Evolutionary conservation across 1,140 invertebrate species (phyloP), one percentile per base, ranked within the genome.

Genomic region (Pantala flavescens): DNA sequence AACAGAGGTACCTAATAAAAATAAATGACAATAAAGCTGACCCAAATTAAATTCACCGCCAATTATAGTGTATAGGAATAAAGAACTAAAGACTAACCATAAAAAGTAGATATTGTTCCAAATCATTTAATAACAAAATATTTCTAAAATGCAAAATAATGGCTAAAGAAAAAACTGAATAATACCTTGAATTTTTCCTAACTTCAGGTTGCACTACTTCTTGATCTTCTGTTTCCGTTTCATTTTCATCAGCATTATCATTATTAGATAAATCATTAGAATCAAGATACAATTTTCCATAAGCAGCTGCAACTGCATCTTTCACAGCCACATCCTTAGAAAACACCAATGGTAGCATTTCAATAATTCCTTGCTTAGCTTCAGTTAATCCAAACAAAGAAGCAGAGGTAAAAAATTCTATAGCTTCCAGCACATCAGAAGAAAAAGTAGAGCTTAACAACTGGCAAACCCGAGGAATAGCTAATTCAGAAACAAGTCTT

Each of bases 401-500:
- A 5, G 91, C 91, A 0, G 88, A 88, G 0, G 91, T 92, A 77
- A 96, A 92, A 80, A 96, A 93, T 72, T 92, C 88, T 70, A 95
- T 90, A 0, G 94, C 90, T 83, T 96, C 94, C 49, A 90, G 85
- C 0, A 94, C 90, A 81, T 96, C 94, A 0, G 90, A 86, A 0
- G 87, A 84, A 75, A 88, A 89, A 78, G 90, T 88, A 0, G 93
- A 94, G 77, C 89, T 88, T 1, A 96, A 83, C 77, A 95, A 82
- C 16, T 89, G 85, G 78, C 90, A 88, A 16, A 92, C 86, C 9
- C 90, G 78, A 0, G 91, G 91, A 71, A 95, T 85, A 0, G 90
- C 87, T 73, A 86, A 84, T 71, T 91, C 88, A 7, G 49, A 63
- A 19, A 94, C 82, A 77, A 89, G 85, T 63, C 84, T 82, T 0